These are phyloP conservation scores for Batillaria attramentaria DNA, from an alignment of 1,140 invertebrate genomes.

Conservation along the genomic window DNA sequence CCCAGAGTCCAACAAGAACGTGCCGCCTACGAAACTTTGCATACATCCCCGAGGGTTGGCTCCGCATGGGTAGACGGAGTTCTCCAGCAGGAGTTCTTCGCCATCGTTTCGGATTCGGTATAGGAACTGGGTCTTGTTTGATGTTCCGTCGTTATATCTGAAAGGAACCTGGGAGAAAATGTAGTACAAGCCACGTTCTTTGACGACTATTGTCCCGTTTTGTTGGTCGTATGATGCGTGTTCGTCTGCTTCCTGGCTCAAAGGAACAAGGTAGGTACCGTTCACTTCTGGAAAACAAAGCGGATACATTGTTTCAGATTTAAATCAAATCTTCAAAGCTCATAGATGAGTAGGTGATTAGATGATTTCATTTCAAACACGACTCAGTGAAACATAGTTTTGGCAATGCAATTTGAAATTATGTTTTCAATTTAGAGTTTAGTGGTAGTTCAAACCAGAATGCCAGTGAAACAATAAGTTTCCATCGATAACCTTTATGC, in stretches of 20 bases:
- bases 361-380: too few species aligned
- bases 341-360: too few species aligned
- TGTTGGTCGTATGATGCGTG: neutral
- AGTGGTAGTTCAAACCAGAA: too few species aligned
- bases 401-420: too few species aligned
- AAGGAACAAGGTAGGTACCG: neutral
- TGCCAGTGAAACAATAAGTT: too few species aligned
- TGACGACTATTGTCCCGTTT: too few species aligned
- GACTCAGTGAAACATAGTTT: too few species aligned
- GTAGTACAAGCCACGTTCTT: constrained; percentile 4
- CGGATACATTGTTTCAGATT: neutral
- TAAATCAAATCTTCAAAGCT: too few species aligned
- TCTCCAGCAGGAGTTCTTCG: constrained; percentile 1
- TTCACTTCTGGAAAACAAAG: neutral
- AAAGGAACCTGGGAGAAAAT: constrained; percentile 11
- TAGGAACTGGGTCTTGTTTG: constrained; percentile 2
- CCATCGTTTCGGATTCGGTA: constrained; percentile 21
- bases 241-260: neutral
- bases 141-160: neutral
- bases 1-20: constrained; percentile 7
- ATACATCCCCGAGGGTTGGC: neutral
- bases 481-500: too few species aligned
- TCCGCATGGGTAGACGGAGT: constrained; percentile 16
- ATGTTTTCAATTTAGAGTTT: too few species aligned
- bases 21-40: constrained; percentile 11